Base-by-base conservation (phyloP, 2,797 vertebrate genomes). In the Diplodus sargus region DNA sequence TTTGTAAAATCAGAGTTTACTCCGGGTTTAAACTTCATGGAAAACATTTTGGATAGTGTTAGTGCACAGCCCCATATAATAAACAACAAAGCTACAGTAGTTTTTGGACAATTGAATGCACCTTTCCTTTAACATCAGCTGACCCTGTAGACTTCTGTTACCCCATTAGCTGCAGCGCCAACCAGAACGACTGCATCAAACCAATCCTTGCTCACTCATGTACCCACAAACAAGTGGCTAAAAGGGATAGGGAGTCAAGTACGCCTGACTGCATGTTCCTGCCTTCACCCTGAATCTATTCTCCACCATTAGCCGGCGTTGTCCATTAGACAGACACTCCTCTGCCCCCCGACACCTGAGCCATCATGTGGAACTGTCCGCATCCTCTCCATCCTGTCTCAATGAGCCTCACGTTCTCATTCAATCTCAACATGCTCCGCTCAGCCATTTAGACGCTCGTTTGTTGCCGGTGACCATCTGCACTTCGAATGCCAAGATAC, bases 391-490 rank as follows among this genome's bases (percentile, higher is more conserved):
- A 63, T 70, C 23, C 78, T 5, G 43, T 28, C 75, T 73, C 70
- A 49, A 75, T 28, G 63, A 84, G 74, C 43, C 75, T 59, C 67
- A 0, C 45, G 34, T 30, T 75, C 74, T 70, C 63, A 49, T 74
- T 64, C 23, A 60, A 1, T 43, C 71, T 76, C 25, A 6, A 23
- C 70, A 75, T 52, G 73, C 67, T 57, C 63, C 47, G 18, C 51
- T 81, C 49, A 4, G 62, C 54, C 84, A 70, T 78, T 86, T 13
- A 73, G 64, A 74, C 0, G 17, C 78, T 79, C 72, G 63, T 83
- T 83, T 74, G 70, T 61, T 7, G 74, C 71, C 14, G 17, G 71
- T 17, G 43, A 73, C 76, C 82, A 84, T 79, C 83, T 87, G 84
- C 61, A 76, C 76, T 42, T 74, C 30, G 34, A 69, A 65, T 42